Evolutionary conservation across 2,113 vertebrate genomes (phyloP), one percentile per base, ranked within the genome.

Genomic region (Campylorhamphus procurvoides): DNA sequence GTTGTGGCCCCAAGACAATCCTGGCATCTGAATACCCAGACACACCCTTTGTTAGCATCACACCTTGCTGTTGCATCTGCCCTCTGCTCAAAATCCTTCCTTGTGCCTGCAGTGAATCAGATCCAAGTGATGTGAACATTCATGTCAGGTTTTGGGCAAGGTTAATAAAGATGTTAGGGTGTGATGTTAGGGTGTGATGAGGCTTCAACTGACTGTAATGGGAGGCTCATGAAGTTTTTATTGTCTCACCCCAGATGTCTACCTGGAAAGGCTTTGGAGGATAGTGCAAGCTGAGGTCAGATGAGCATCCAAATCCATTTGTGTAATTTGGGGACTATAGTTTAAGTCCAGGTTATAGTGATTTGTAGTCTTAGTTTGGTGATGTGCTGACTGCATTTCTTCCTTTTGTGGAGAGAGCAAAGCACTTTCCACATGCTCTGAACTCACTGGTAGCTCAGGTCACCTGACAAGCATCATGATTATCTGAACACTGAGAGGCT

Each of bases 1-100:
- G 1, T 27, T 0, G 0, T 18, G 37, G 7, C 15, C 46, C 10
- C 1, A 10, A 50, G 50, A 13, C 4, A 8, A 16, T 50, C 37
- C 35, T 9, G 16, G 37, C 7, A 7, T n/a, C 33, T 50, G 13
- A 27, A 18, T 3, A 12, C 5, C 33, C 27, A 24, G 35, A 25
- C 0, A 3, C 11, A 39, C 9, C 11, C 35, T 42, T 31, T 25
- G 8, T 37, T 68, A 42, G 10, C 52, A 33, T 27, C 2, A 0
- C 4, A 56, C 37, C 15, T 60, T 50, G 50, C 17, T 7, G 1
- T 52, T 3, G 9, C 7, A 0, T 75, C 58, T 37, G 11, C 39
- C 11, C 3, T 60, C 56, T 83, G 31, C 69, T 90, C 58, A n/a
- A 66, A 73, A 64, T 82, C 33, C 27, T 58, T 60, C 46, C 24